Base-by-base conservation (phyloP, 1,140 invertebrate genomes). In the Nasonia longicornis region DNA sequence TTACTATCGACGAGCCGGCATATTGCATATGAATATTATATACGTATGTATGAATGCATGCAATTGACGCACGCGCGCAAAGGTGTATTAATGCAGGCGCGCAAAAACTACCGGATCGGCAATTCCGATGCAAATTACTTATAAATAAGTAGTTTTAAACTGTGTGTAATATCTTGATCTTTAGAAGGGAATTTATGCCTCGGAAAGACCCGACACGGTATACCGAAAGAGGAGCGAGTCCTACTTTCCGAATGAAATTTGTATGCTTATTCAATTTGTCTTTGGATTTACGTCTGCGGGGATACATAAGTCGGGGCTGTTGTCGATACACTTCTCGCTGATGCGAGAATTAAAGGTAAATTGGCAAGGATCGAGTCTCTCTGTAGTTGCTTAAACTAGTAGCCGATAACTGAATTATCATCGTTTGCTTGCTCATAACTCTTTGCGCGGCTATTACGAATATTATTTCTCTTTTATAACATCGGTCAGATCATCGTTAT, bases 61-160 rank as follows among this genome's bases (percentile, higher is more conserved):
- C 81, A 86, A 84, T 84, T 63, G 76, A 70, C 29, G 45, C 45
- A 6, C 2, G 45, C 14, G 12, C 31, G 31, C 31, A 69, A 63
- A 85, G 84, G 80, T 77, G 77, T 83, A 80, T 88, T 86, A 87
- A 87, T 69, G 63, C 38, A 63, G 4, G 42, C 16, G 35, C 16
- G 67, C 20, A 63, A 82, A 85, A 84, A 81, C 84, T 82, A 78
- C 84, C 83, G 58, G 84, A 87, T 86, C 84, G 81, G 79, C 81
- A 82, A 86, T 87, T 88, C 84, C 85, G 86, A 88, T 87, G 86
- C 82, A 88, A 89, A 88, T 89, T 88, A 88, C 69, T 79, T 64
- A 72, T 72, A 79, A 79, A 79, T 79, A 72, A 73, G 70, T 71
- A 79, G 77, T 79, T 58, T 79, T 63, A 63, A 79, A 35, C 7